Conservation (phyloP, 1,140 invertebrate species). For the Drosophila subpulchrella region DNA sequence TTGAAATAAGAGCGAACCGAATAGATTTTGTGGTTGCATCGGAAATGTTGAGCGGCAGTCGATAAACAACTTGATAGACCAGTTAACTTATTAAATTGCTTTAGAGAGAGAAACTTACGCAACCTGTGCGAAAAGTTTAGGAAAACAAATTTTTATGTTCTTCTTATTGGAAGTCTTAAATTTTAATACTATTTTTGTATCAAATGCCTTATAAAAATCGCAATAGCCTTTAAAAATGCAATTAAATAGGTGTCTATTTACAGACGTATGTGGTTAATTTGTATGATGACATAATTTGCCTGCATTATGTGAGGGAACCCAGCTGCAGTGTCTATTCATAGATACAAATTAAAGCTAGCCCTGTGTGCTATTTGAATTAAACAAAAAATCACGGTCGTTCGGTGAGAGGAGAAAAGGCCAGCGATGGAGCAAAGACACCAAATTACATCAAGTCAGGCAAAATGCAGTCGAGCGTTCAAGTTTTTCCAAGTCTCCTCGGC, state of each 20-base stretch:
- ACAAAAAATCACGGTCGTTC: constrained; percentile 15
- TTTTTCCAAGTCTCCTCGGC: constrained; percentile 33
- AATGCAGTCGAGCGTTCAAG: constrained; percentile 73
- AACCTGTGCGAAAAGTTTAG: background rate
- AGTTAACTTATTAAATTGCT: background rate
- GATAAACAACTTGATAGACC: background rate
- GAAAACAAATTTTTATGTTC: no score
- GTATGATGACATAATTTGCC: constrained; percentile 62
- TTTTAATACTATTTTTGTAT: background rate
- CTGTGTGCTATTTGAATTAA: constrained; percentile 49
- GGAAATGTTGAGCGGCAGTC: background rate
- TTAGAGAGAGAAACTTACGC: background rate
- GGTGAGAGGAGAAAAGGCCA: constrained; percentile 21
- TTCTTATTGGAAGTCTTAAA: background rate
- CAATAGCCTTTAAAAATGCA: background rate
- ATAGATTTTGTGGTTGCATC: background rate
- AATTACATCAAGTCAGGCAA: constrained; percentile 80
- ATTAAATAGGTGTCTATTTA: background rate
- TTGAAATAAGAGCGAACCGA: constrained; percentile 8
- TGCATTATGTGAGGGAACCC: constrained; percentile 18
- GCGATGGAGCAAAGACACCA: constrained; percentile 55
- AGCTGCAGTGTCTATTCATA: constrained; percentile 18
- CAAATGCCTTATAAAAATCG: background rate
- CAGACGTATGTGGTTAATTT: background rate
- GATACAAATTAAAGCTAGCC: constrained; percentile 58